Conservation (phyloP, 2,888 invertebrate species). For the Calephelis perditalis region DNA sequence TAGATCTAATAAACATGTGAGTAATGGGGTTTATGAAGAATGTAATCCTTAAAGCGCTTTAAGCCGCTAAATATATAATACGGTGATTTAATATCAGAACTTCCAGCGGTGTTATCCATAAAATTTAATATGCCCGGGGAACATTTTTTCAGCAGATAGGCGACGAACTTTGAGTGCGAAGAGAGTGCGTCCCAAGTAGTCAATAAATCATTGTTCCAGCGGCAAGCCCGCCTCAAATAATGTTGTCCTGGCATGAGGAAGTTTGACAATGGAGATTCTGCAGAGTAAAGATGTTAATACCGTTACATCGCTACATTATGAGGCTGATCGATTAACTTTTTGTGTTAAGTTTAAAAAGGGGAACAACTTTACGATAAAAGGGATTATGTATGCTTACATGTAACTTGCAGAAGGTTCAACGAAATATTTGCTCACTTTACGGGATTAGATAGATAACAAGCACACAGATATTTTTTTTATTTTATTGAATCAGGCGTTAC, state of each 20-base stretch:
- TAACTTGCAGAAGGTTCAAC: neutral
- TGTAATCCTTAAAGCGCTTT: conserved; percentile 10
- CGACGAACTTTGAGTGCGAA: conserved; percentile 40
- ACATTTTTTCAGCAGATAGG: conserved; percentile 36
- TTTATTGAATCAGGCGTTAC: too few relatives aligned
- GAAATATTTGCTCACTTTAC: too few relatives aligned
- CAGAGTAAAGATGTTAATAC: conserved; percentile 20
- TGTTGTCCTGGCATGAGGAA: conserved; percentile 52
- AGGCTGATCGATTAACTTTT: conserved; percentile 11
- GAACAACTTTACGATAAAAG: conserved; percentile 2
- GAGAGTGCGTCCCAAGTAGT: conserved; percentile 51
- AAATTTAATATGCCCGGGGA: conserved; percentile 37
- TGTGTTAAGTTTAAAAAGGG: conserved; percentile 6
- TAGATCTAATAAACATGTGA: conserved; percentile 4
- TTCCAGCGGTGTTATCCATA: conserved; percentile 23
- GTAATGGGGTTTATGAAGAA: conserved; percentile 10
- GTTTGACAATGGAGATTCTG: conserved; percentile 43
- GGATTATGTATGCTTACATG: neutral
- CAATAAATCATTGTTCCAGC: conserved; percentile 61
- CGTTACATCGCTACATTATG: conserved; percentile 15
- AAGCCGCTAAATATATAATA: conserved; percentile 11
- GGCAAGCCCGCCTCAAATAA: conserved; percentile 50
- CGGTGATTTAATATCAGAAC: conserved; percentile 15
- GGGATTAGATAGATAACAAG: too few relatives aligned
- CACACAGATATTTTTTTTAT: too few relatives aligned